Conservation (phyloP, 2,797 vertebrate genomes). For the Rachycentron canadum region DNA sequence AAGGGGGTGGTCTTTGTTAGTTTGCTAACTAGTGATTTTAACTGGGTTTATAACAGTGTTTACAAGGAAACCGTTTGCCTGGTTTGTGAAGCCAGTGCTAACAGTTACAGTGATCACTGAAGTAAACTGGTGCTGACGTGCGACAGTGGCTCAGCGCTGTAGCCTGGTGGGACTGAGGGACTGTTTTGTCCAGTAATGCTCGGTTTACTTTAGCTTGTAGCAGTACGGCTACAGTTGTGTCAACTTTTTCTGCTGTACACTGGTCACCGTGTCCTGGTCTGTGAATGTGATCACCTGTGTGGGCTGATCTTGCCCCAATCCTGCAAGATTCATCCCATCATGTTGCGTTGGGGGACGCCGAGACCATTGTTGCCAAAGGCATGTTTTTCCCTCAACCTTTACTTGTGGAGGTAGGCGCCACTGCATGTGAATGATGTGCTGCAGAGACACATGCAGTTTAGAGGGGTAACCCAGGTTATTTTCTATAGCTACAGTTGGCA, state of each 20-base stretch:
- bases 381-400: not conserved
- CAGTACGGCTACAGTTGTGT: conserved; percentile 27
- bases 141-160: not conserved
- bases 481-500: too few species aligned
- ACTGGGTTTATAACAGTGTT: not conserved
- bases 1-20: not conserved
- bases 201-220: conserved; percentile 27
- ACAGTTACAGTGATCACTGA: conserved; percentile 7
- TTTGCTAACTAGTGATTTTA: not conserved
- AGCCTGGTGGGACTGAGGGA: conserved; percentile 5
- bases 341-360: too few species aligned
- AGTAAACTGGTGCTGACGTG: conserved; percentile 15
- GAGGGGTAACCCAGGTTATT: too few species aligned
- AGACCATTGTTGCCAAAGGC: too few species aligned
- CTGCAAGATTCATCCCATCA: too few species aligned
- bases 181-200: conserved; percentile 23
- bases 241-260: conserved; percentile 49
- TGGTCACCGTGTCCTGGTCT: conserved; percentile 21
- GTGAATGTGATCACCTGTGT: conserved; percentile 3
- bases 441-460: too few species aligned
- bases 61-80: too few species aligned
- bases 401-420: not conserved
- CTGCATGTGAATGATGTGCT: too few species aligned
- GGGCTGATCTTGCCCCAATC: too few species aligned
- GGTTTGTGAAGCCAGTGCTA: not conserved